These are phyloP conservation scores for Pristionchus fissidentatus DNA, from an alignment of 2,888 invertebrate genomes.

Conservation along the genomic window DNA sequence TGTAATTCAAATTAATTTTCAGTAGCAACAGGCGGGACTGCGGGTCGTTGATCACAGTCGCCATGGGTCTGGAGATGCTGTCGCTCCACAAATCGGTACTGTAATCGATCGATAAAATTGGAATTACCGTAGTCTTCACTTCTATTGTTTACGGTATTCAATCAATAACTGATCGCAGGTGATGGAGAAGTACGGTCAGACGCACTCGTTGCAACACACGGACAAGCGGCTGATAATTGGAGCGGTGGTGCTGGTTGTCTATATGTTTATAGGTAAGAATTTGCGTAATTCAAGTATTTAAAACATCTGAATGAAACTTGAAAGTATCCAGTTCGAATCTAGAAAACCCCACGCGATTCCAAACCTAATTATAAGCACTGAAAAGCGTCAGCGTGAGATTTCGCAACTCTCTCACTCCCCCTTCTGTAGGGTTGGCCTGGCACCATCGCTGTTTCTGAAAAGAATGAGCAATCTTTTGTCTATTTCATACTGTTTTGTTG, in stretches of 20 bases:
- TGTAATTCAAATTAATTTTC: not conserved
- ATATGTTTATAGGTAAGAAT: slow-evolving; percentile 81
- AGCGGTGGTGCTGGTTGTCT: slow-evolving; percentile 76
- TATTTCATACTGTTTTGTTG: not conserved
- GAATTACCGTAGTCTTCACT: no score
- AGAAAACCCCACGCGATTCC: no score
- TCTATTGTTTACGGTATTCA: not conserved
- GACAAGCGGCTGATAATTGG: slow-evolving; percentile 65
- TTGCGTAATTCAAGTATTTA: not conserved
- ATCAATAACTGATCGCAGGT: slow-evolving; percentile 41
- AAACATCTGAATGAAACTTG: not conserved
- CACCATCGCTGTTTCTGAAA: not conserved
- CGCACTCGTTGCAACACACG: slow-evolving; percentile 58
- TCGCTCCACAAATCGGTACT: slow-evolving; percentile 61
- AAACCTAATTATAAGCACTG: no score
- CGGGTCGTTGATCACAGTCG: not conserved
- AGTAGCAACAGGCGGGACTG: not conserved
- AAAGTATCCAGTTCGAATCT: no score
- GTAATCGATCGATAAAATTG: not conserved
- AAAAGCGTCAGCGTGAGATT: no score
- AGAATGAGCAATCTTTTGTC: no score
- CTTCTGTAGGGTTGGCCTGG: no score
- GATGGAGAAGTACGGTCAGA: slow-evolving; percentile 46
- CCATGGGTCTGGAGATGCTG: slow-evolving; percentile 68
- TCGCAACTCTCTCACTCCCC: no score